These are phyloP conservation scores for Sporophila hypoxantha DNA, from an alignment of 2,113 vertebrate genomes.

Conservation along the genomic window DNA sequence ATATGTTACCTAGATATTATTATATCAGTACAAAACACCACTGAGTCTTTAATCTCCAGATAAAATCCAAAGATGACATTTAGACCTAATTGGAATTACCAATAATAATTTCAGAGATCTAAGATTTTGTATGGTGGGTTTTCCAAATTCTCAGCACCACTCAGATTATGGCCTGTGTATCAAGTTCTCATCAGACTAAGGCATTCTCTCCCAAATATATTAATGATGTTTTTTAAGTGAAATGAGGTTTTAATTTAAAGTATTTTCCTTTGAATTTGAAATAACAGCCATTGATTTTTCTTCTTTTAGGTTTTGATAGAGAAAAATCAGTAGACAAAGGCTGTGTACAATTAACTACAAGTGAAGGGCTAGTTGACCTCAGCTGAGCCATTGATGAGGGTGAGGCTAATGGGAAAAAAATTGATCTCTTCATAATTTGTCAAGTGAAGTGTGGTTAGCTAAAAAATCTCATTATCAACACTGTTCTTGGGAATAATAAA, in stretches of 20 bases:
- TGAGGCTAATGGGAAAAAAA: slow-evolving; percentile 53
- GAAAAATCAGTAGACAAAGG: slow-evolving; percentile 21
- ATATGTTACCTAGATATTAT: neutral
- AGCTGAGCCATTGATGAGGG: slow-evolving; percentile 44
- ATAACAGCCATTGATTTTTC: slow-evolving; percentile 40
- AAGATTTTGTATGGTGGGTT: neutral
- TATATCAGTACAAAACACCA: neutral
- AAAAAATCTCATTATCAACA: slow-evolving; percentile 50
- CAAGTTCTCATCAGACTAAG: neutral
- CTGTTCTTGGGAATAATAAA: slow-evolving; percentile 31
- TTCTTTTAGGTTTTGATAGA: slow-evolving; percentile 34
- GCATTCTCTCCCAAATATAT: neutral
- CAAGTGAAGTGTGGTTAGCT: slow-evolving; percentile 45
- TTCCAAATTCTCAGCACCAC: neutral
- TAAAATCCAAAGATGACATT: neutral
- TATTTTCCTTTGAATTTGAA: slow-evolving; percentile 59
- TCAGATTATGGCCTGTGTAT: neutral
- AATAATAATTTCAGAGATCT: neutral
- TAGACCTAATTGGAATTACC: neutral
- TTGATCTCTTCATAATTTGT: slow-evolving; percentile 62
- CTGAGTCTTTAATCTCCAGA: neutral
- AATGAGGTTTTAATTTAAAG: slow-evolving; percentile 54
- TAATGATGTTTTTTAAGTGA: slow-evolving; percentile 18
- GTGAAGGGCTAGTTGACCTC: slow-evolving; percentile 46
- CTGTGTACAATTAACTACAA: slow-evolving; percentile 44